Conservation (phyloP, 2,888 invertebrate genomes). For the Azorinus chamasolen region DNA sequence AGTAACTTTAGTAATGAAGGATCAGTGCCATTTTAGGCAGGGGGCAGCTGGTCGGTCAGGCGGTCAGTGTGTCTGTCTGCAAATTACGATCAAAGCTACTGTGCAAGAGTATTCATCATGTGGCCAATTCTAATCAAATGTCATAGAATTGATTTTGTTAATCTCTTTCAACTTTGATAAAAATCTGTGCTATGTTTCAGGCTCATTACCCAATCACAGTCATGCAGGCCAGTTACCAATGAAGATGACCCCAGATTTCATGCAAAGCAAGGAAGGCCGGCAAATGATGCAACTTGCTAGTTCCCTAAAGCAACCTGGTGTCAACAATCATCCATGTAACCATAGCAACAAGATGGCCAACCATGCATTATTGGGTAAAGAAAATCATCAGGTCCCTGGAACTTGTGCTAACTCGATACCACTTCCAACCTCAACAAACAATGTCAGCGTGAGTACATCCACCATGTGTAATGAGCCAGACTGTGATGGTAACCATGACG, state of each 20-base stretch:
- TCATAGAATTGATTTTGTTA: too few relatives aligned
- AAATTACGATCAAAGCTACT: too few relatives aligned
- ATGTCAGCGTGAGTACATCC: constrained; percentile 81
- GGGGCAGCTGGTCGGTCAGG: too few relatives aligned
- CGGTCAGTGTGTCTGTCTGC: too few relatives aligned
- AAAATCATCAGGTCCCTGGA: constrained; percentile 5
- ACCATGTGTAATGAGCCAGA: constrained; percentile 79
- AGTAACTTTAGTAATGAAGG: too few relatives aligned
- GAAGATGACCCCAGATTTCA: constrained; percentile 63
- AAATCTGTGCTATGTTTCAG: constrained; percentile 36
- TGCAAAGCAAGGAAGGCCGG: constrained; percentile 66
- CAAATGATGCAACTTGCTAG: constrained; percentile 68
- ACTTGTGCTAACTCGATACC: constrained; percentile 68
- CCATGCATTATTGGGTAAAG: constrained; percentile 7
- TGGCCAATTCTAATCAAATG: too few relatives aligned
- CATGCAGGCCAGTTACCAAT: constrained; percentile 40
- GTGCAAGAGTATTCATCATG: too few relatives aligned
- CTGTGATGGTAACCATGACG: constrained; percentile 82
- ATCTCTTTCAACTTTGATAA: too few relatives aligned
- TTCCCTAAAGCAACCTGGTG: constrained; percentile 53
- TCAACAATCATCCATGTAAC: constrained; percentile 33
- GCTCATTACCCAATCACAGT: constrained; percentile 41
- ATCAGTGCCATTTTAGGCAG: too few relatives aligned
- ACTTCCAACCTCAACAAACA: constrained; percentile 76
- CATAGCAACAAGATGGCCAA: constrained; percentile 58